Conservation (phyloP, 2,888 invertebrate genomes). For the Lasioglossum vierecki region DNA sequence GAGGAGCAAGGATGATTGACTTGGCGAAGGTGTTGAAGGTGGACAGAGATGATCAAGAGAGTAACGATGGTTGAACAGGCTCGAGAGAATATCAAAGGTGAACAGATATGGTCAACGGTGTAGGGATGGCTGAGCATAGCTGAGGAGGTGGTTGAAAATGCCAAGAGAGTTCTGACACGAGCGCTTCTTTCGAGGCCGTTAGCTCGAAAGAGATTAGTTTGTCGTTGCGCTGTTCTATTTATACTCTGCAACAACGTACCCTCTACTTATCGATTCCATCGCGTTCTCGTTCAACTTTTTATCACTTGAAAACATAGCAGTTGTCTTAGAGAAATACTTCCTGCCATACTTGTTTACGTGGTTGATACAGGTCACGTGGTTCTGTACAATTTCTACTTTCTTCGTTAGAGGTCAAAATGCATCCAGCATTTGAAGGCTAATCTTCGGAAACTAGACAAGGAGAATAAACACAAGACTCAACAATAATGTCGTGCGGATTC, state of each 20-base stretch:
- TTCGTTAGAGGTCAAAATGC: too few relatives aligned
- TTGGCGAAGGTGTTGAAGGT: not conserved
- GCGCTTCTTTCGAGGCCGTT: not conserved
- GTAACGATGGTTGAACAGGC: not conserved
- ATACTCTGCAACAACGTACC: not conserved
- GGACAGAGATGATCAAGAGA: not conserved
- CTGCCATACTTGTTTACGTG: not conserved
- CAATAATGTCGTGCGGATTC: too few relatives aligned
- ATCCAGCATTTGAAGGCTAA: too few relatives aligned
- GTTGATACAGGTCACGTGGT: too few relatives aligned
- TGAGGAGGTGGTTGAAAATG: not conserved
- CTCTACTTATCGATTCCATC: not conserved
- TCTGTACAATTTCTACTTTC: too few relatives aligned
- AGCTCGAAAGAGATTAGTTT: not conserved
- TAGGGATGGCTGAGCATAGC: not conserved
- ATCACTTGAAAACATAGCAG: not conserved
- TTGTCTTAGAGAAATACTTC: not conserved
- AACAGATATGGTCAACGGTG: not conserved
- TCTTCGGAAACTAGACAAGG: too few relatives aligned
- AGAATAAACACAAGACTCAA: too few relatives aligned
- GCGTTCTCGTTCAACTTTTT: not conserved
- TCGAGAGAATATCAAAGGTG: not conserved
- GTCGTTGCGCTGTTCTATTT: not conserved
- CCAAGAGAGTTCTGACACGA: not conserved
- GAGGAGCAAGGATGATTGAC: not conserved